Evolutionary conservation across 2,797 vertebrate species (phyloP).

Genomic region (Hydrocynus forskahlii): DNA sequence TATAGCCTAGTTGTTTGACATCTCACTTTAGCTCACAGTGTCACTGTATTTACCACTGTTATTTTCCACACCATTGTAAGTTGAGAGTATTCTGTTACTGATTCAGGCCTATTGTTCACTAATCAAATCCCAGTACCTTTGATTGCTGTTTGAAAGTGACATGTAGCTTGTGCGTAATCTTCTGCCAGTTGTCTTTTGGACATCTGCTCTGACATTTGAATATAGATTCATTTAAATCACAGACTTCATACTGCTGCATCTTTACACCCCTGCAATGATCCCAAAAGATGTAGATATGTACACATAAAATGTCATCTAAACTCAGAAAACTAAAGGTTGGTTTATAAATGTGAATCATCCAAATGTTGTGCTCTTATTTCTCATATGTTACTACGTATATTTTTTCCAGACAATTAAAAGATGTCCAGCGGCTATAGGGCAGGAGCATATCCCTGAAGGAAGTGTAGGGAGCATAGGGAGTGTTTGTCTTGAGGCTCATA

Average conservation of each 20-base stretch:
- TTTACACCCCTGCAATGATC: neutral
- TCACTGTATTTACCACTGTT: no score
- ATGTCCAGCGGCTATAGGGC: constrained; percentile 3
- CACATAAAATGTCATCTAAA: neutral
- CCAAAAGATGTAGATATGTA: neutral
- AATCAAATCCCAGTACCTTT: neutral
- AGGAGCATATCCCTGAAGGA: neutral
- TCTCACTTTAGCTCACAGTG: no score
- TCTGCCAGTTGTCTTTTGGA: neutral
- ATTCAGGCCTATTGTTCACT: no score
- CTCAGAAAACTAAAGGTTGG: neutral
- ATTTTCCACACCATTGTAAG: no score
- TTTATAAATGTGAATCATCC: neutral
- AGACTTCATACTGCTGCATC: no score
- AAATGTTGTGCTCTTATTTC: neutral
- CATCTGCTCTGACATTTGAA: no score
- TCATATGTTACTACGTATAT: neutral
- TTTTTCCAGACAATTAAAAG: neutral
- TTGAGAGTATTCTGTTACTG: no score
- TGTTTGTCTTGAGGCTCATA: constrained; percentile 12
- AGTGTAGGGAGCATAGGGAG: neutral
- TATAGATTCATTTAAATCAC: no score
- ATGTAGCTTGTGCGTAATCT: neutral
- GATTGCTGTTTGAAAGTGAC: neutral
- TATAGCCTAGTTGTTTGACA: no score